Evolutionary conservation across 1,140 invertebrate species (phyloP), one percentile per base, ranked within the genome.

Genomic region (Monomorium pharaonis): DNA sequence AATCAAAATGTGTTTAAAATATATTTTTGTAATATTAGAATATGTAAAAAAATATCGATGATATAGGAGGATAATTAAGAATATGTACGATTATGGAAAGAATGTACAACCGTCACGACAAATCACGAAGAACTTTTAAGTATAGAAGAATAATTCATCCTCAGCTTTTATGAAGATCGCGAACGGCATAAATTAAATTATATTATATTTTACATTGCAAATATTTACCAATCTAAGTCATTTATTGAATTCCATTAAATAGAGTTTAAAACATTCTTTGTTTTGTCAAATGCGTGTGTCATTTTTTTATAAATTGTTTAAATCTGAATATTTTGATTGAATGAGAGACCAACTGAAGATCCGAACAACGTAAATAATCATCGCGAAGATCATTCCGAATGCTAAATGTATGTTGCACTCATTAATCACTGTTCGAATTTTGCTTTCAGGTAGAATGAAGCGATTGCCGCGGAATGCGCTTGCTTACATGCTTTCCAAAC

Each of bases 381-480:
- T 74, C 78, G 1, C n/a, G 65, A 83, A 83, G 51, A 47, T 60
- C 3, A 56, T 56, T 58, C 2, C 30, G 9, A 37, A 42, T 51
- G 4, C 5, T 16, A 14, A 24, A 18, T 18, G 6, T 14, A 27
- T 49, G 10, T 70, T 14, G 44, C 49, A 18, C 24, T 4, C 7
- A 42, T 62, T 80, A 56, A 88, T 80, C 21, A 30, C 5, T 1
- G 10, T 30, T 6, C 12, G 10, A 76, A 85, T 85, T 88, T 16
- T 89, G 87, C 14, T 89, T 86, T 44, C 88, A 89, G 88, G 54
- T 65, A 44, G 33, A 51, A 1, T 6, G 33, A 3, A 30, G 14
- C 54, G 18, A 9, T 54, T 21, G 6, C 18, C 0, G 2, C 4
- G 16, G 58, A 58, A 5, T 14, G 0, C 21, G 72, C 33, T 47